Evolutionary conservation across 2,113 vertebrate species (phyloP).

Genomic region (Gobius niger): DNA sequence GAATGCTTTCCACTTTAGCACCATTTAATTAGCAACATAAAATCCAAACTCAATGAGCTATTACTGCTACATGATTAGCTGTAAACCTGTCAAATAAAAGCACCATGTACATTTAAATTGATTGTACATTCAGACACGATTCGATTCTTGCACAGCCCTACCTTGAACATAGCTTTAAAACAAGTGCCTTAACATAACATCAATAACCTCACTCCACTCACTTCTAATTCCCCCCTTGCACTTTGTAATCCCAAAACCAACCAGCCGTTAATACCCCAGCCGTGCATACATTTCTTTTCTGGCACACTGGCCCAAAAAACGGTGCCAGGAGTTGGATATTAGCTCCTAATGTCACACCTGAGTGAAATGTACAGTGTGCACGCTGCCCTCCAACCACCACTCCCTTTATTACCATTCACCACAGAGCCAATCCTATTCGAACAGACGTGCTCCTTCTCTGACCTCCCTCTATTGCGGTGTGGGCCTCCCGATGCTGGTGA

Average conservation of each 20-base stretch:
- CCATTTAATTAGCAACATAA: no score
- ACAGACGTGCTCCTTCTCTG: slow-evolving; percentile 48
- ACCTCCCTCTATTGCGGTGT: slow-evolving; percentile 55
- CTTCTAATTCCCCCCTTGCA: slow-evolving; percentile 28
- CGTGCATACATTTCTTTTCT: slow-evolving; percentile 40
- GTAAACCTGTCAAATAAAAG: no score
- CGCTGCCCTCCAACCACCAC: slow-evolving; percentile 37
- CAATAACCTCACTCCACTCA: slow-evolving; percentile 61
- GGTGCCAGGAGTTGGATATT: slow-evolving; percentile 47
- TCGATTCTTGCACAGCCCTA: no score
- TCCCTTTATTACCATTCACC: slow-evolving; percentile 35
- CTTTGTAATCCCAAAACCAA: slow-evolving; percentile 20
- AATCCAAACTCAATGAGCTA: no score
- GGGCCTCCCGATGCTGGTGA: slow-evolving; percentile 67
- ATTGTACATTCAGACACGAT: no score
- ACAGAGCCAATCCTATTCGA: slow-evolving; percentile 50
- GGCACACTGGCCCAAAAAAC: slow-evolving; percentile 17
- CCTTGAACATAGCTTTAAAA: no score
- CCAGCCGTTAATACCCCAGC: slow-evolving; percentile 44
- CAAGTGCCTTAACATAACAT: background rate
- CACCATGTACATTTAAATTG: no score
- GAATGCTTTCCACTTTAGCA: no score
- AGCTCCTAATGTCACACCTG: slow-evolving; percentile 63
- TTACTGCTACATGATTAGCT: no score
- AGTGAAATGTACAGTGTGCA: slow-evolving; percentile 49